Conservation (phyloP, 2,797 vertebrate genomes). For the Gastrophryne carolinensis region DNA sequence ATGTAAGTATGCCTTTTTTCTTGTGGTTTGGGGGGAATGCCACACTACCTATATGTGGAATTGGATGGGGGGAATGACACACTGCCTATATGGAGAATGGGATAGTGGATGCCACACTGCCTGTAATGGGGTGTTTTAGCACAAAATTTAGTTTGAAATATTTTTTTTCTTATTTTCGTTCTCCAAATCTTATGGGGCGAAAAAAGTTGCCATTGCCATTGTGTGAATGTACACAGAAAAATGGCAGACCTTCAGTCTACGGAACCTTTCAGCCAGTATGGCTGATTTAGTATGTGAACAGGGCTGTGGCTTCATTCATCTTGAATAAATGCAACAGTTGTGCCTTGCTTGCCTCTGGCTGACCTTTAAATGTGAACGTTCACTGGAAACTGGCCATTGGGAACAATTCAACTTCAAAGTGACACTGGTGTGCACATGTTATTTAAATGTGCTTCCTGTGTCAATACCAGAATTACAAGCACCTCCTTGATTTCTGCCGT, state of each 20-base stretch:
- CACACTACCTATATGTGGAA: too few relatives aligned
- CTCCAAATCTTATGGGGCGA: too few relatives aligned
- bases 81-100: too few relatives aligned
- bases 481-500: constrained; percentile 72
- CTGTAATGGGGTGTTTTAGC: too few relatives aligned
- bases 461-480: constrained; percentile 78
- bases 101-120: too few relatives aligned
- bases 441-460: constrained; percentile 76
- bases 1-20: too few relatives aligned
- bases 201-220: too few relatives aligned
- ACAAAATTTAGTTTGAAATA: too few relatives aligned
- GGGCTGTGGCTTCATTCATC: not conserved
- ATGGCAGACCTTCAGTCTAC: not conserved
- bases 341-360: constrained; percentile 71
- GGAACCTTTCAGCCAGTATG: not conserved
- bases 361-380: constrained; percentile 74
- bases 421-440: constrained; percentile 71
- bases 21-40: too few relatives aligned
- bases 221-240: too few relatives aligned
- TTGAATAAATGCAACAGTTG: constrained; percentile 79
- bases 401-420: constrained; percentile 76
- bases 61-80: too few relatives aligned
- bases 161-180: too few relatives aligned
- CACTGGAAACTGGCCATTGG: constrained; percentile 64
- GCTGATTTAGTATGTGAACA: not conserved